Evolutionary conservation across 2,113 vertebrate species (phyloP).

Genomic region (Amazona vittata): DNA sequence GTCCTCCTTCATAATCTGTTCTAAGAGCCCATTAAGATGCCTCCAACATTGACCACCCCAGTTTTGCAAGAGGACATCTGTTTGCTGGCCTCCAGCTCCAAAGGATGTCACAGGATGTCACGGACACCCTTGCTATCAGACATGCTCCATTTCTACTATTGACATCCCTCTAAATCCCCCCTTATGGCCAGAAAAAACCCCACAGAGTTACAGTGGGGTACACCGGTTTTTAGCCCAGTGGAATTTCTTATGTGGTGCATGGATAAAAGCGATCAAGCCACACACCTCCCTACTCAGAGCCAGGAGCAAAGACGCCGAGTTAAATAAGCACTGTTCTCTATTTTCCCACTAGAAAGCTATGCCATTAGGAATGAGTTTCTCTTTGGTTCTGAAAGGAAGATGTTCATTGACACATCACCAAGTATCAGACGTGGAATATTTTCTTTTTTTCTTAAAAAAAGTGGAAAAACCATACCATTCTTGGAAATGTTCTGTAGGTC

Average conservation of each 20-base stretch:
- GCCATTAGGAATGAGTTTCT: background rate
- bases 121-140: background rate
- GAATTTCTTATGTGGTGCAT: background rate
- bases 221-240: background rate
- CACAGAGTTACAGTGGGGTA: background rate
- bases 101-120: background rate
- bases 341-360: background rate
- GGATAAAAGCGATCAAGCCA: background rate
- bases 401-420: background rate
- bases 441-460: background rate
- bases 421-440: background rate
- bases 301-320: background rate
- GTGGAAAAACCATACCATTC: slow-evolving; percentile 68
- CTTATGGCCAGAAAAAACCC: background rate
- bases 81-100: background rate
- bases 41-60: background rate
- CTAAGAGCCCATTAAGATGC: background rate
- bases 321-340: background rate
- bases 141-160: background rate
- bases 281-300: background rate
- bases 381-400: background rate
- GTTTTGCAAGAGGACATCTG: background rate
- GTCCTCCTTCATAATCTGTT: background rate
- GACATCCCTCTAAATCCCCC: background rate
- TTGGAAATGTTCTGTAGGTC: slow-evolving; percentile 80